Evolutionary conservation across 2,888 invertebrate species (phyloP).

Genomic region (Glaucopsyche alexis): DNA sequence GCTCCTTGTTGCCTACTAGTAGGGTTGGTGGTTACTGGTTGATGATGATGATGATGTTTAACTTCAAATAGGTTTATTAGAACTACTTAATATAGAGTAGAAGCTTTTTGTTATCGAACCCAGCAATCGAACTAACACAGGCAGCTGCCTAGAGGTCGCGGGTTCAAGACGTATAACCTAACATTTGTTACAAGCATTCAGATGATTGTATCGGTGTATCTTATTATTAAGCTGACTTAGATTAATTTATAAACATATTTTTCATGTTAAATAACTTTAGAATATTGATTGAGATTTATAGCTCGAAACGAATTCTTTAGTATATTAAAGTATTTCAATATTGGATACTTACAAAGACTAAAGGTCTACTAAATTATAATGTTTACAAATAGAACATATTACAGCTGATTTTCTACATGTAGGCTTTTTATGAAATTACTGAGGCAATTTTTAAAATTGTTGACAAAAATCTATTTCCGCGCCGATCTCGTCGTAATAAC

Average conservation of each 20-base stretch:
- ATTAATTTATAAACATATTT: slow-evolving; percentile 7
- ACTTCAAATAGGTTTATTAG: too few relatives aligned
- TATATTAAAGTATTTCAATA: neutral
- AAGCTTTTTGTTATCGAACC: slow-evolving; percentile 5
- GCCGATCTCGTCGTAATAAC: too few relatives aligned
- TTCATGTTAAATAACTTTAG: slow-evolving; percentile 1
- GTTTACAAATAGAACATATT: neutral
- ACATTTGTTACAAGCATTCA: slow-evolving; percentile 22
- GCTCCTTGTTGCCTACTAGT: too few relatives aligned
- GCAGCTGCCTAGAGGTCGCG: slow-evolving; percentile 20
- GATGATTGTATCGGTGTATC: slow-evolving; percentile 17
- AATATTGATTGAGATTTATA: neutral
- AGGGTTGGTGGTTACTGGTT: too few relatives aligned
- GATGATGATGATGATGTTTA: too few relatives aligned
- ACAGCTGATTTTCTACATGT: too few relatives aligned
- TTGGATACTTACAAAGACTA: neutral
- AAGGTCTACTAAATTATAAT: neutral
- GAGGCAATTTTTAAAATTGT: too few relatives aligned
- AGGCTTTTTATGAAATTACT: too few relatives aligned
- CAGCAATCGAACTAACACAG: slow-evolving; percentile 18
- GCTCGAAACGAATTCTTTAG: neutral
- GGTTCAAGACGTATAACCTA: slow-evolving; percentile 26
- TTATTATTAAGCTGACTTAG: slow-evolving; percentile 21
- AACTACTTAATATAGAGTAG: neutral
- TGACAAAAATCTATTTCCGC: too few relatives aligned